Base-by-base conservation (phyloP, 2,888 invertebrate genomes). In the Caenorhabditis panamensis region DNA sequence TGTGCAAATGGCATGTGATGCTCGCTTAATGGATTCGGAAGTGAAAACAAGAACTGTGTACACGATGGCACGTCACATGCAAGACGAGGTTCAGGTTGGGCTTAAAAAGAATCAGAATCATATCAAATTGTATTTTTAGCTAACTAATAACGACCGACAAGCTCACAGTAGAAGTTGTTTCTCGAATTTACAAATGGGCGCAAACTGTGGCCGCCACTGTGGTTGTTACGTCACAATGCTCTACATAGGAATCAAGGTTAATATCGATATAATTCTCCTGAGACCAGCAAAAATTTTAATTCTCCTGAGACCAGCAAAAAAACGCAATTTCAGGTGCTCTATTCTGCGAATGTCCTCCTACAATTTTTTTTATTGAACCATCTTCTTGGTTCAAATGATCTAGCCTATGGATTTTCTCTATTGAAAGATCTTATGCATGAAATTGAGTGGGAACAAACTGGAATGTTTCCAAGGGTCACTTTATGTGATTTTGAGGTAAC, bases 1-100 rank as follows among this genome's bases (percentile, higher is more conserved):
- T 3, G 90, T 91, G 16, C 91, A 91, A 72, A 91, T 91, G 91
- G 91, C 91, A 2, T 91, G 91, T 61, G 91, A 91, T 69, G 90
- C 91, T 8, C 73, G 91, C 16, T 75, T 91, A 28, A 89, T 91
- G 90, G 91, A 91, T 49, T 77, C 87, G 0, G 91, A 91, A 71
- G 87, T 89, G 41, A 91, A 91, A 80, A 86, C 87, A 8, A 79
- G 91, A 28, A 91, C 91, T 0, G 91, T 91, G 37, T 91, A 88
- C 85, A 91, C 91, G 22, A 91, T 91, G 91, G 90, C 91, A 16
- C 79, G 91, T 13, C 91, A 91, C 71, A 90, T 91, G 90, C 90
- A 91, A 83, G 91, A 91, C 82, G 91, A 91, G 83, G 89, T 91
- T 49, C 82, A 83, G 82, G 84, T 82, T 59, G 16, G 31, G 41